Base-by-base conservation (phyloP, 1,140 invertebrate genomes). In the Parasteatoda tepidariorum region DNA sequence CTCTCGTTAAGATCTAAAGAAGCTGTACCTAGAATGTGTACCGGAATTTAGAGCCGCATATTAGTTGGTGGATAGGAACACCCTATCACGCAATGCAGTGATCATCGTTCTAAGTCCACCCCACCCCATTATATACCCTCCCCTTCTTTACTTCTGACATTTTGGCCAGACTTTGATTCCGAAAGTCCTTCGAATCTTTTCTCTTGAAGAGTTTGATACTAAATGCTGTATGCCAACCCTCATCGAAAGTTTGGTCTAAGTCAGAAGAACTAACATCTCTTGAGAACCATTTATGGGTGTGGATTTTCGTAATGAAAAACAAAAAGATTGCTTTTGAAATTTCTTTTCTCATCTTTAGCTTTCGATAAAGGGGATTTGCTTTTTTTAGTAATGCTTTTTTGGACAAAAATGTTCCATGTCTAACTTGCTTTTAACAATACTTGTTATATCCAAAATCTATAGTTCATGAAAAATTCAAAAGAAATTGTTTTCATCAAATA, bases 81-180 rank as follows among this genome's bases (percentile, higher is more conserved):
- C 73, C 73, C 22, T 54, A 62, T 61, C 73, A 75, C 73, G 73
- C 73, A 34, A 75, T 75, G 15, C 57, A 62, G 73, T 24, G 73
- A 75, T 75, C 73, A 75, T 62, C 73, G 59, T 48, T 28, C 57
- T 48, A 24, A n/a, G 11, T 62, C 26, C 34, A 22, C 41, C 67
- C 24, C 13, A 15, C 55, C 64, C 22, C 64, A 5, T 5, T 38
- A n/a, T 2, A 18, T 3, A 0, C 6, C 64, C 64, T 33, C 28
- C 6, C 64, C 64, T 9, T 6, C 64, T n/a, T 22, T 34, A 68
- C 66, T 68, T 68, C 66, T 68, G 66, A 68, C 66, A 68, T 68
- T 68, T 68, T 24, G 66, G 18, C n/a, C 34, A 62, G 6, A 26
- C 59, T 18, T 5, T 62, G 59, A 62, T 62, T 66, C 62, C 28